A percentile compares a stretch with the other conserved stretches of the same genome.
These are phyloP conservation scores for Copsychus sechellarum DNA, from an alignment of 2,113 vertebrate species.

Conservation along the genomic window DNA sequence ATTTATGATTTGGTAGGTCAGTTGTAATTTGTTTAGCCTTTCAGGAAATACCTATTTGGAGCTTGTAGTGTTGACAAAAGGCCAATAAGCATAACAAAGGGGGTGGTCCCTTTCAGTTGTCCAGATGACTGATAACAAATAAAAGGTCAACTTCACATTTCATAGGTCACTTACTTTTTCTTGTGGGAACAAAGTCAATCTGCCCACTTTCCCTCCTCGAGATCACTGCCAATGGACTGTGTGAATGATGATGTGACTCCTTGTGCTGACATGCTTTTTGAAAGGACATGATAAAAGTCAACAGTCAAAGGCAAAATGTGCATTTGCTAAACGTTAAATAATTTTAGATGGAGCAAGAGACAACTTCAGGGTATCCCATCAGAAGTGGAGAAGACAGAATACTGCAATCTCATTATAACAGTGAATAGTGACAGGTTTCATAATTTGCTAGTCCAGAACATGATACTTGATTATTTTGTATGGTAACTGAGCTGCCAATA, in stretches of 20 bases:
- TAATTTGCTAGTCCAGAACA: neutral
- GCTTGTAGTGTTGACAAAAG: constrained; percentile 55
- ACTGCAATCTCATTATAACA: neutral
- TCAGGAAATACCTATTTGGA: constrained; percentile 57
- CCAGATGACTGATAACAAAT: constrained; percentile 67
- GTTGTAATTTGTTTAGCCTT: constrained; percentile 67
- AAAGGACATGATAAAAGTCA: constrained; percentile 46
- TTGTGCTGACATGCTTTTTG: neutral
- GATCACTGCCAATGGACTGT: constrained; percentile 31
- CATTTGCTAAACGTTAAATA: neutral
- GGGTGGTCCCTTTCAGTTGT: constrained; percentile 66
- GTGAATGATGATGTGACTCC: constrained; percentile 52
- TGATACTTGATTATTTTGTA: neutral
- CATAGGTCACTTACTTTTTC: constrained; percentile 74
- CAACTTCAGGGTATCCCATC: neutral
- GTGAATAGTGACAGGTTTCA: neutral
- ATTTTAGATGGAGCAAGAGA: neutral
- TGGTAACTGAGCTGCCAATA: neutral
- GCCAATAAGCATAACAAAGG: constrained; percentile 72
- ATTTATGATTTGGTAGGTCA: constrained; percentile 15
- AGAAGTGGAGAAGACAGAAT: neutral
- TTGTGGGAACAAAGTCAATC: constrained; percentile 37
- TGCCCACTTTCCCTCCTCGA: constrained; percentile 48
- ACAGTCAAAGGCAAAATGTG: constrained; percentile 4
- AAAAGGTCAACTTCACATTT: constrained; percentile 75